These are phyloP conservation scores for Dysdera silvatica DNA, from an alignment of 1,140 invertebrate genomes.

Conservation along the genomic window DNA sequence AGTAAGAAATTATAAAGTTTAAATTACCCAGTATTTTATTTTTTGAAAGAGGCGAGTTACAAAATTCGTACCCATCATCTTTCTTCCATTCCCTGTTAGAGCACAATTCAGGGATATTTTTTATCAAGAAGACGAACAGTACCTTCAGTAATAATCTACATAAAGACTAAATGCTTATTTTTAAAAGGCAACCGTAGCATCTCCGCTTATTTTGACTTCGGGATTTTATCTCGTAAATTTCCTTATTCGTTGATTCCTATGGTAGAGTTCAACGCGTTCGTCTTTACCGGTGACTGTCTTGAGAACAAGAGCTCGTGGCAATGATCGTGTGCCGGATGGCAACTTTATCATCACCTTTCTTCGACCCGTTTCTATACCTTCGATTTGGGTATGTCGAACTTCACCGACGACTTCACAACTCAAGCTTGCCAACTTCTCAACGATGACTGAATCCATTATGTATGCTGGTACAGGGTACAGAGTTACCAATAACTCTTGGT, in stretches of 20 bases:
- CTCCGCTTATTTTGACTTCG: no score
- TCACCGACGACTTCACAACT: slow-evolving; percentile 13
- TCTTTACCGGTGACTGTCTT: slow-evolving; percentile 13
- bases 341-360: slow-evolving; percentile 21
- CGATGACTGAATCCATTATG: slow-evolving; percentile 8
- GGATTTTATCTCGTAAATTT: slow-evolving; percentile 14
- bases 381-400: slow-evolving; percentile 2
- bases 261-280: slow-evolving; percentile 16
- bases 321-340: slow-evolving; percentile 9
- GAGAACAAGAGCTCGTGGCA: slow-evolving; percentile 20
- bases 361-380: slow-evolving; percentile 20
- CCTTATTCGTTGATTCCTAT: slow-evolving; percentile 19
- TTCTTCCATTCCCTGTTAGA: no score
- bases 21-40: no score
- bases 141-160: no score
- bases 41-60: no score
- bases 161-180: no score
- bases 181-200: no score
- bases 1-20: no score
- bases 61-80: no score
- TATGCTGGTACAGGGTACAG: slow-evolving; percentile 24
- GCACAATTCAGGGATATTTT: no score
- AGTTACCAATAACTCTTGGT: slow-evolving; percentile 18
- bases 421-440: slow-evolving; percentile 8
- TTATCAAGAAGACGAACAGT: no score